Percentiles rank a stretch among this genome's conserved stretches.
Conservation (phyloP, 2,113 vertebrate species). For the Thamnophis sirtalis region DNA sequence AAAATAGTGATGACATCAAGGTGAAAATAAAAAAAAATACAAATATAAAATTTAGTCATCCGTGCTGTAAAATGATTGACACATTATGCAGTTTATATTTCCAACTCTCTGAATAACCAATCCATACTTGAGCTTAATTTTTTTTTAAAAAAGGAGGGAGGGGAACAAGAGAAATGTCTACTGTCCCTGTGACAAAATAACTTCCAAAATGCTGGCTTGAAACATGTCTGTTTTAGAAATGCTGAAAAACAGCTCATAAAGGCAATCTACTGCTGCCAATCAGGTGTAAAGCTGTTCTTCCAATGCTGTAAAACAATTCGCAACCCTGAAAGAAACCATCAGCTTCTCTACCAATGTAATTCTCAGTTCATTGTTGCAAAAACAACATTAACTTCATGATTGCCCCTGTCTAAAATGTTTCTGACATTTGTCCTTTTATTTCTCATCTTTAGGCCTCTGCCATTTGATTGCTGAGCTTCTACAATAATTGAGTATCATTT, state of each 20-base stretch:
- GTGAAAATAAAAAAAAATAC: background rate
- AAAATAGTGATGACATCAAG: background rate
- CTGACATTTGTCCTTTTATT: background rate
- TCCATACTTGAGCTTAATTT: background rate
- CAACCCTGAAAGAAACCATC: background rate
- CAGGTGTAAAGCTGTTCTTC: background rate
- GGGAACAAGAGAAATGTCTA: background rate
- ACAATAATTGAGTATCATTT: background rate
- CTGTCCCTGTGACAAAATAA: background rate
- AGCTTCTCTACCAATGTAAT: background rate
- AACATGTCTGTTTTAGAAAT: background rate
- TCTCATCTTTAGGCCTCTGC: background rate
- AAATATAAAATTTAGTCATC: background rate
- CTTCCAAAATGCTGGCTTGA: background rate
- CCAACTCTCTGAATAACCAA: background rate
- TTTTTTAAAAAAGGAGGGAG: background rate
- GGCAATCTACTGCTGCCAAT: background rate
- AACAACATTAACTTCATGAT: background rate
- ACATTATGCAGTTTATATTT: background rate
- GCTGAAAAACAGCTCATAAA: background rate
- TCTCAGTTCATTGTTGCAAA: background rate
- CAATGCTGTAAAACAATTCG: background rate
- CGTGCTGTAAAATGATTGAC: background rate
- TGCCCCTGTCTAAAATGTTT: background rate
- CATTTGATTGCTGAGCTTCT: background rate